Evolutionary conservation across 2,797 vertebrate species (phyloP).

Genomic region (Thamnophis elegans): DNA sequence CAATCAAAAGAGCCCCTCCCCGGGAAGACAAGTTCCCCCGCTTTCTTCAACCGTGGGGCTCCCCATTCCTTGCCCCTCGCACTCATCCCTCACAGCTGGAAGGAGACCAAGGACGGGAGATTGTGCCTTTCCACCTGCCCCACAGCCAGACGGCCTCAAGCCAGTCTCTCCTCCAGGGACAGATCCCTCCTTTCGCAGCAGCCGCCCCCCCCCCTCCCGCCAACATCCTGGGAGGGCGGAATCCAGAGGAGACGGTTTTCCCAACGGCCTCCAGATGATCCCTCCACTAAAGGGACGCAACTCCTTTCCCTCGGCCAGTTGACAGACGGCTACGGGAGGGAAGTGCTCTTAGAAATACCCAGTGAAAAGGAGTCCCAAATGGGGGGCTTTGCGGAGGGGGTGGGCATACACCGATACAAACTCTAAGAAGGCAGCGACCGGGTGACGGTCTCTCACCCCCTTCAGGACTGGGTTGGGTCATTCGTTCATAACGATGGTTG

Average conservation of each 20-base stretch:
- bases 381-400: not conserved
- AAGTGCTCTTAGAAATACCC: not conserved
- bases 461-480: not conserved
- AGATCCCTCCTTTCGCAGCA: not conserved
- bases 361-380: not conserved
- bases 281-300: not conserved
- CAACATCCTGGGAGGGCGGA: not conserved
- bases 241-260: not conserved
- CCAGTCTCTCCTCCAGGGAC: too few relatives aligned
- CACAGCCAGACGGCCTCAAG: not conserved
- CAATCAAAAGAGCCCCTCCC: not conserved
- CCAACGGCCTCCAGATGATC: not conserved
- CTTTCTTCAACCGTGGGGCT: too few relatives aligned
- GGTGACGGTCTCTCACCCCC: not conserved
- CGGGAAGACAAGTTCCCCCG: too few relatives aligned
- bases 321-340: not conserved
- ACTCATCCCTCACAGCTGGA: not conserved
- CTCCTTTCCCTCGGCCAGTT: not conserved
- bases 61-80: not conserved
- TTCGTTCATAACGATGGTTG: not conserved
- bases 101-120: conserved; percentile 29
- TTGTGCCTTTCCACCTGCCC: not conserved
- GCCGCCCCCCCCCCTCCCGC: not conserved
- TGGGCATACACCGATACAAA: too few relatives aligned
- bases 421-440: not conserved